Conservation (phyloP, 1,140 invertebrate genomes). For the Zaprionus tsacasi region DNA sequence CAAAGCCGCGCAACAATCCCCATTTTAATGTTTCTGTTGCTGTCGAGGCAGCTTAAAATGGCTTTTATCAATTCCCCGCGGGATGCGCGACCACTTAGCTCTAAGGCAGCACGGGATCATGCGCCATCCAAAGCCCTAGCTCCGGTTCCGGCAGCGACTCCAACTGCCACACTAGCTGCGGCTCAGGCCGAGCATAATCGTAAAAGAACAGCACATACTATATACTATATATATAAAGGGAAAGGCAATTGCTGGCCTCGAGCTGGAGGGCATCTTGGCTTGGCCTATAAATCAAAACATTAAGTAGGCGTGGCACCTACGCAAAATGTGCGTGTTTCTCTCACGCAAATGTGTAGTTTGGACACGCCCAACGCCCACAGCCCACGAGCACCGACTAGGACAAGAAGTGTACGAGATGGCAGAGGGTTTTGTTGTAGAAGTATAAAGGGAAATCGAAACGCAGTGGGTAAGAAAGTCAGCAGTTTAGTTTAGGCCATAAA, state of each 20-base stretch:
- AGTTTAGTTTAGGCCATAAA: background rate
- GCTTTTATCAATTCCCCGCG: slow-evolving; percentile 70
- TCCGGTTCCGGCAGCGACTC: background rate
- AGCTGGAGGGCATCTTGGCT: slow-evolving; percentile 40
- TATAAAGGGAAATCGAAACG: background rate
- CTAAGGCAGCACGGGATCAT: slow-evolving; percentile 19
- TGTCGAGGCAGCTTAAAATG: slow-evolving; percentile 35
- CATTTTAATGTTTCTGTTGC: slow-evolving; percentile 15
- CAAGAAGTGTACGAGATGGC: background rate
- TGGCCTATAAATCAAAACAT: slow-evolving; percentile 77
- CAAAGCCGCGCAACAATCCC: slow-evolving; percentile 5
- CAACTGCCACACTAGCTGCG: no score
- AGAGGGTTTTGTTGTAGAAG: background rate
- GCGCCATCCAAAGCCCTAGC: background rate
- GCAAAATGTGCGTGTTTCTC: background rate
- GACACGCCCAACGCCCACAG: background rate
- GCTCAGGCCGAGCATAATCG: slow-evolving; percentile 29
- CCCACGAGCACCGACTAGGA: background rate
- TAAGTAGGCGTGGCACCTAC: slow-evolving; percentile 68
- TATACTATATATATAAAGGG: background rate
- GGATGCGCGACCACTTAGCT: slow-evolving; percentile 69
- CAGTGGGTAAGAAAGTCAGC: no score
- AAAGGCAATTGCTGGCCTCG: background rate
- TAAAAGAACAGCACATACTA: slow-evolving; percentile 36
- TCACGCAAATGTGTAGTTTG: background rate